Conservation (phyloP, 2,888 invertebrate genomes). For the Pseudolycoriella hygida region DNA sequence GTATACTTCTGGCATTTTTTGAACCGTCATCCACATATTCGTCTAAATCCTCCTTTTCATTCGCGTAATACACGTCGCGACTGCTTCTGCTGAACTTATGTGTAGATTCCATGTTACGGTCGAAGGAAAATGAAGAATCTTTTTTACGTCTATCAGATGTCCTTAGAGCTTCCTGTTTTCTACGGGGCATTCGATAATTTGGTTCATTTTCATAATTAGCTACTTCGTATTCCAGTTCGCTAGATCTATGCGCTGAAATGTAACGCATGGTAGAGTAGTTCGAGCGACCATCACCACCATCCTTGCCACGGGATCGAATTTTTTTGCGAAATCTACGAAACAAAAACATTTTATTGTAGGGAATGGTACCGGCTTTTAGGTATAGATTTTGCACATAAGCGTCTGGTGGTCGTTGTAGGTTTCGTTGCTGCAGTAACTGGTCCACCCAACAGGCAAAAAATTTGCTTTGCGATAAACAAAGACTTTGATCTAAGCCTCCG, state of each 20-base stretch:
- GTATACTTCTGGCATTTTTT: conserved; percentile 7
- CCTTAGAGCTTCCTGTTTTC: conserved; percentile 1
- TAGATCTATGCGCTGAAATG: conserved; percentile 15
- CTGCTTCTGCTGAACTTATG: conserved; percentile 8
- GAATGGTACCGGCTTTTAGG: too few relatives aligned
- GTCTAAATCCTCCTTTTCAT: conserved; percentile 12
- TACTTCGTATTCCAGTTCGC: conserved; percentile 21
- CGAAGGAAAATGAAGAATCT: conserved; percentile 11
- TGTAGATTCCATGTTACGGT: conserved; percentile 4
- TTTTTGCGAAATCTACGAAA: conserved; percentile 27
- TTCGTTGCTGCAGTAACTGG: too few relatives aligned
- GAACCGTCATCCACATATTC: conserved; percentile 12
- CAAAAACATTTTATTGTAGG: background rate
- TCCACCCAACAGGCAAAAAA: too few relatives aligned
- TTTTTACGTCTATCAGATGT: conserved; percentile 19
- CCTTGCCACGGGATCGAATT: conserved; percentile 29
- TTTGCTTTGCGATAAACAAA: too few relatives aligned
- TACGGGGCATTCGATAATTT: conserved; percentile 6
- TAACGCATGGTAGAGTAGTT: conserved; percentile 11
- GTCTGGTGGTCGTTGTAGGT: too few relatives aligned
- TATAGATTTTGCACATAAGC: too few relatives aligned
- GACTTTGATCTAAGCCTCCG: too few relatives aligned
- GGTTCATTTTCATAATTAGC: conserved; percentile 18
- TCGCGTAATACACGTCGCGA: conserved; percentile 11
- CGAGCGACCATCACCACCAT: conserved; percentile 18